Evolutionary conservation across 2,797 vertebrate genomes (phyloP).

Genomic region (Gadopsis marmoratus): DNA sequence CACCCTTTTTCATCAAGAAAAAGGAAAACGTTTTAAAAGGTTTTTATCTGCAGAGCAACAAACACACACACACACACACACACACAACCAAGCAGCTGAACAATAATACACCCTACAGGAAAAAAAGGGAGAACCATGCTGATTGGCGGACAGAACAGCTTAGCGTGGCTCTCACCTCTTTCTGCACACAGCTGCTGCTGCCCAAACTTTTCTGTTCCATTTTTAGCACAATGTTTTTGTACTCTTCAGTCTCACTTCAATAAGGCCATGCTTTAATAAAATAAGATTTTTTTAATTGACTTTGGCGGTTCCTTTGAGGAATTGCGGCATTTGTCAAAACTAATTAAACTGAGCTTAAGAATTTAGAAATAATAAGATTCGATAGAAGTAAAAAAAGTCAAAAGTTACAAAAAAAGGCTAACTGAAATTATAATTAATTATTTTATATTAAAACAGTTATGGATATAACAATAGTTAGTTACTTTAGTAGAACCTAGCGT

Average conservation of each 20-base stretch:
- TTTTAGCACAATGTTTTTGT: slow-evolving; percentile 53
- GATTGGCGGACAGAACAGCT: slow-evolving; percentile 49
- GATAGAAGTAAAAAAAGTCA: background rate
- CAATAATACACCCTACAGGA: slow-evolving; percentile 17
- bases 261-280: slow-evolving; percentile 3
- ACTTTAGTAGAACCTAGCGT: background rate
- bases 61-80: slow-evolving; percentile 18
- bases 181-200: slow-evolving; percentile 62
- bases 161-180: slow-evolving; percentile 67
- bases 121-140: background rate
- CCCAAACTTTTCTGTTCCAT: slow-evolving; percentile 43
- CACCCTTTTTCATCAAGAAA: background rate
- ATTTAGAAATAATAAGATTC: background rate
- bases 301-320: background rate
- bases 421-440: too few species aligned
- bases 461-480: too few species aligned
- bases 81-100: slow-evolving; percentile 33
- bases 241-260: slow-evolving; percentile 13
- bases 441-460: too few species aligned
- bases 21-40: slow-evolving; percentile 14
- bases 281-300: background rate
- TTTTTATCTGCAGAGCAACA: slow-evolving; percentile 22
- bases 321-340: background rate
- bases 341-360: background rate
- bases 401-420: background rate